Evolutionary conservation across 2,113 vertebrate species (phyloP).

Genomic region (Vombatus ursinus): DNA sequence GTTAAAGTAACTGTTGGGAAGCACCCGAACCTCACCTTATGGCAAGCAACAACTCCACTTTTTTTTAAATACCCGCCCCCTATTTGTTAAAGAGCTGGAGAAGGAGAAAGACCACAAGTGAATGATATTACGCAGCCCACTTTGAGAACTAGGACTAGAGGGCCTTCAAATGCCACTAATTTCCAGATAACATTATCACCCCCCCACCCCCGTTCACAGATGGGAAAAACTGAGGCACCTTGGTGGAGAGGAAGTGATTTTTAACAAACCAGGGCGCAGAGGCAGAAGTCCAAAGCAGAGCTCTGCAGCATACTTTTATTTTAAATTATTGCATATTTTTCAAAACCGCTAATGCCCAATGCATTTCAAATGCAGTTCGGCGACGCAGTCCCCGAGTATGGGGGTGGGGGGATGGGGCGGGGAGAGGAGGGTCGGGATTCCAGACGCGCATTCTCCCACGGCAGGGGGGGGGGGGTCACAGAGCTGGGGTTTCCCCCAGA

Average conservation of each 20-base stretch:
- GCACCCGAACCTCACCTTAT: neutral
- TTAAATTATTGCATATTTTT: neutral
- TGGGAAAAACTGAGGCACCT: constrained; percentile 56
- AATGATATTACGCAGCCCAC: neutral
- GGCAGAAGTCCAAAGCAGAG: neutral
- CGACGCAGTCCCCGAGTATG: constrained; percentile 13
- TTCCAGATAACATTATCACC: neutral
- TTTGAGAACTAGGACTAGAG: neutral
- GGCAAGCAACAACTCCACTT: neutral
- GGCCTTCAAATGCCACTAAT: neutral
- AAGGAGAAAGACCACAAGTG: neutral
- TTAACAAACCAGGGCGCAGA: constrained; percentile 19
- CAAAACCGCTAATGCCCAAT: constrained; percentile 40
- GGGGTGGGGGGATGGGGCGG: neutral
- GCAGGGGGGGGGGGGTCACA: constrained; percentile 10
- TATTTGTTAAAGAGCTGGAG: neutral
- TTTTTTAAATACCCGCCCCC: neutral
- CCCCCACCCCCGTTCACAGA: neutral
- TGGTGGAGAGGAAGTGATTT: neutral
- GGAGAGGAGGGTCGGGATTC: neutral
- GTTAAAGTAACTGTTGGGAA: constrained; percentile 13
- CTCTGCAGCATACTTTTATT: neutral
- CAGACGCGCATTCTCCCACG: neutral
- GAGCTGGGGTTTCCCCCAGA: neutral
- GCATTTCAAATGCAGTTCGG: constrained; percentile 50